Evolutionary conservation across 1,140 invertebrate species (phyloP), one percentile per base, ranked within the genome.

Genomic region (Neuroterus valhalla): DNA sequence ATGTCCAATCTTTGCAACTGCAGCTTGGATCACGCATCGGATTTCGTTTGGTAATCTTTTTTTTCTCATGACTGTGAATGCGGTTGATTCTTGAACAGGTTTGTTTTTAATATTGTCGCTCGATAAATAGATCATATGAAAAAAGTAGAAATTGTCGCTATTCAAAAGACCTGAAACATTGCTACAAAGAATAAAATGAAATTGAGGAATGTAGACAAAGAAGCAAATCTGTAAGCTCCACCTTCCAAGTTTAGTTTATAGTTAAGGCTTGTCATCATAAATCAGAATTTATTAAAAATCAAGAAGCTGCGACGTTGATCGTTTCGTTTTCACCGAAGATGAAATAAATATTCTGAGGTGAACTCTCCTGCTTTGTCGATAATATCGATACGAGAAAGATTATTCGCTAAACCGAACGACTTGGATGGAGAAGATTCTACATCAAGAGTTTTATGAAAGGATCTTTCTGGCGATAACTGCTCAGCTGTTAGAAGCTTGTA

Each of bases 381-480:
- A 62, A 62, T 62, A 62, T 62, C 52, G 52, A 62, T 31, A 62
- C 26, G 52, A 62, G 23, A 23, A 62, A 31, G 52, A 62, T 38
- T n/a, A 62, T 62, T 62, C 52, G 23, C 52, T 23, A 62, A 62
- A 23, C 15, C 12, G 52, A 62, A 62, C 52, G 52, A 62, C 52
- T 23, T 15, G 12, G 12, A 31, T 62, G 23, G 15, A 15, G 26
- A 5, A 31, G 21, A 26, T 62, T 62, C 8, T 62, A 23, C 21
- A 23, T 62, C 52, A 62, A 62, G 52, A 62, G 26, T 62, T 62
- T 62, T 62, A 62, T 62, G 26, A 23, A 14, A 26, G 52, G 52
- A 62, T 62, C 52, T 62, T 55, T 62, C 52, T 62, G 52, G 52
- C 52, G 52, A 31, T 62, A 62, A 62, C 23, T 62, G 26, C 23